Percentiles rank a stretch among this genome's conserved stretches.
These are phyloP conservation scores for Noctua fimbriata DNA, from an alignment of 2,888 invertebrate species.

Conservation along the genomic window DNA sequence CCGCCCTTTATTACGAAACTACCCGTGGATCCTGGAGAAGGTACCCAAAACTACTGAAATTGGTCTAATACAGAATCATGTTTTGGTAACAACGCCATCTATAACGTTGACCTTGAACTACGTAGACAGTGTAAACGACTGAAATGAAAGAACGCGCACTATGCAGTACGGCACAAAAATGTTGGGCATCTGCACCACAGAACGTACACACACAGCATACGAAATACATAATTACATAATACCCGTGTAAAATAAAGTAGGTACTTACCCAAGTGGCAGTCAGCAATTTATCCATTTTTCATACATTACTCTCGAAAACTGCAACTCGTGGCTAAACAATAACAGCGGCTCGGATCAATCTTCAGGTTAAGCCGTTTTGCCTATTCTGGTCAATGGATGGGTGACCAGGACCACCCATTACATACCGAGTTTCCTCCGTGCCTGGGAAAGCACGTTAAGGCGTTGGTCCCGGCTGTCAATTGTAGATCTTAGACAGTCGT, in stretches of 20 bases:
- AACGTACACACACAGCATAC: neutral
- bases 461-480: no score
- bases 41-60: neutral
- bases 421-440: no score
- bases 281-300: neutral
- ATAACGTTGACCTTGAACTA: neutral
- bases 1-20: neutral
- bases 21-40: neutral
- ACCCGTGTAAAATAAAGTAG: neutral
- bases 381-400: no score
- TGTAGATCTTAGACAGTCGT: no score
- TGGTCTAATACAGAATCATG: neutral
- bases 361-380: no score
- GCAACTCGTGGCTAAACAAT: no score
- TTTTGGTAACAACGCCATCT: conserved; percentile 24
- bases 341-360: no score
- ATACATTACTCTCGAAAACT: neutral
- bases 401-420: no score
- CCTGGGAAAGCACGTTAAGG: no score
- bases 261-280: neutral
- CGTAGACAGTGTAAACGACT: neutral
- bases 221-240: neutral
- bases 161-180: neutral
- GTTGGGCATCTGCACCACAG: neutral
- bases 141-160: neutral